Percentiles rank a stretch among this genome's conserved stretches.
Evolutionary conservation across 2,113 vertebrate species (phyloP).

Genomic region (Misgurnus mizolepis): DNA sequence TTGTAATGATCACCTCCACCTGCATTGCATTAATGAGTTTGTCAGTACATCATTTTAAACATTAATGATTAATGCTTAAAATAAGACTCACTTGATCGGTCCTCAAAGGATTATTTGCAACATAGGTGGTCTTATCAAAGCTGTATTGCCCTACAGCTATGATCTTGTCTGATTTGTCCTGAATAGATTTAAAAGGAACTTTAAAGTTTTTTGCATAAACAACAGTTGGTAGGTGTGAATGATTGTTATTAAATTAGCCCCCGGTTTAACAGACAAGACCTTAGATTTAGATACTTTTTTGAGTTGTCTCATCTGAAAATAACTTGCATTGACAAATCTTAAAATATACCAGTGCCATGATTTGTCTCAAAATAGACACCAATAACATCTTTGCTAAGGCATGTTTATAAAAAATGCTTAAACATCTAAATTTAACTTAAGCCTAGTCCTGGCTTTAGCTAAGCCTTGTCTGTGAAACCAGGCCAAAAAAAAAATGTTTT

Average conservation of each 20-base stretch:
- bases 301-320: too few species aligned
- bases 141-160: conserved; percentile 35
- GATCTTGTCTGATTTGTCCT: conserved; percentile 46
- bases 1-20: conserved; percentile 52
- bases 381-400: too few species aligned
- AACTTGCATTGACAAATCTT: too few species aligned
- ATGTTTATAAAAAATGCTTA: too few species aligned
- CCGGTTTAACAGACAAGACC: too few species aligned
- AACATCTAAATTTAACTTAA: too few species aligned
- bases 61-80: neutral
- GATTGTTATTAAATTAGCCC: neutral
- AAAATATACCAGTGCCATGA: too few species aligned
- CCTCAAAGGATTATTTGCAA: neutral
- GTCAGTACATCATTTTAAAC: neutral
- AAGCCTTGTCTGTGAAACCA: too few species aligned
- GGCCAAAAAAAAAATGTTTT: neutral
- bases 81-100: neutral
- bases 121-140: conserved; percentile 50
- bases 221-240: neutral
- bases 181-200: conserved; percentile 3
- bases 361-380: too few species aligned
- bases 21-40: conserved; percentile 20
- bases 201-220: neutral
- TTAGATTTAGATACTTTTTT: too few species aligned
- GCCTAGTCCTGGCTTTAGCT: too few species aligned